A percentile compares a stretch with the other conserved stretches of the same genome.
These are phyloP conservation scores for Dolomedes plantarius DNA, from an alignment of 2,888 invertebrate genomes.

Conservation along the genomic window DNA sequence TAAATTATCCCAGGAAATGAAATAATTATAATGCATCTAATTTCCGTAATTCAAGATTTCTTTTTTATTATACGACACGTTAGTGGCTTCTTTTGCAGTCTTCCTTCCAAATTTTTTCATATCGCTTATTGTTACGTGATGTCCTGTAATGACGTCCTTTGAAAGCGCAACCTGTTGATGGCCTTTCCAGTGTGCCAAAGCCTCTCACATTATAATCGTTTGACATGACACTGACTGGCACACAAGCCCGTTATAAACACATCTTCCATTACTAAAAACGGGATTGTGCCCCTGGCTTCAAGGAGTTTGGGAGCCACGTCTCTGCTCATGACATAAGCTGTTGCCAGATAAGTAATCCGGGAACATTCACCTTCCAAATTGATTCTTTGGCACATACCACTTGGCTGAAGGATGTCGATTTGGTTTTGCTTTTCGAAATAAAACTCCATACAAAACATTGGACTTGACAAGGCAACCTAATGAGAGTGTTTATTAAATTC, in stretches of 20 bases:
- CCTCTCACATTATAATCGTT: conserved; percentile 46
- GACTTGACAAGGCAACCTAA: conserved; percentile 50
- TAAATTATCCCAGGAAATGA: too few species aligned
- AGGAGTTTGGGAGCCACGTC: conserved; percentile 83
- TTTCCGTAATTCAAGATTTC: background rate
- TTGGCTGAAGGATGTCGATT: conserved; percentile 85
- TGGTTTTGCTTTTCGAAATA: conserved; percentile 87
- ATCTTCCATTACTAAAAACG: conserved; percentile 68
- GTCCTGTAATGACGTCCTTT: conserved; percentile 62
- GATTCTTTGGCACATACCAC: conserved; percentile 89
- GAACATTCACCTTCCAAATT: conserved; percentile 84
- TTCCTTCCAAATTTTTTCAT: conserved; percentile 70
- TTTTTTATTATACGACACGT: conserved; percentile 37
- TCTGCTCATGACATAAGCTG: conserved; percentile 86
- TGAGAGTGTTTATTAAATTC: conserved; percentile 79
- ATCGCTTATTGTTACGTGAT: conserved; percentile 59
- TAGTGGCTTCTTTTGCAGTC: conserved; percentile 45
- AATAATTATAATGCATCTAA: too few species aligned
- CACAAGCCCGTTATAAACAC: conserved; percentile 68
- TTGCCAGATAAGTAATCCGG: conserved; percentile 89
- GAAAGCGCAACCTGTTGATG: conserved; percentile 61
- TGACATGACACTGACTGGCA: conserved; percentile 40
- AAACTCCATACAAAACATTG: conserved; percentile 83
- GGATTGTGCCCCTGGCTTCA: conserved; percentile 80
- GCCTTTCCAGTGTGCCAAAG: conserved; percentile 48